Evolutionary conservation across 2,888 invertebrate species (phyloP), one percentile per base, ranked within the genome.

Genomic region (Myathropa florea): DNA sequence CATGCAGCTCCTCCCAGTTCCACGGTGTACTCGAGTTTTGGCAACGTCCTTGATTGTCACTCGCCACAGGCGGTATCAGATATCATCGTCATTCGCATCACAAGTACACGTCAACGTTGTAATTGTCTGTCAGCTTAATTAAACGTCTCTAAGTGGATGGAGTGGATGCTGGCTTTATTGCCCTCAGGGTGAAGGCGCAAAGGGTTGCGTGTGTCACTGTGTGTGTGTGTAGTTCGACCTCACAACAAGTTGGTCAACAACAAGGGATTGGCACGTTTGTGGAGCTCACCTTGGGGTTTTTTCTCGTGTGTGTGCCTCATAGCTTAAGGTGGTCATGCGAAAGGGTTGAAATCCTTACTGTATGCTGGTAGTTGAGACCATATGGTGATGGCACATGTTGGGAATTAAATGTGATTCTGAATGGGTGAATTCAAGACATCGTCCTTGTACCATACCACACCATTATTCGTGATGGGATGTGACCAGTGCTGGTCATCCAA

Each of bases 121-220:
- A 65, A 30, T 59, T 60, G 64, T 71, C 77, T 30, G 71, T 77
- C 60, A 77, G 61, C 46, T 80, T 80, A 80, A 80, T 81, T 75
- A 81, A 81, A 81, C 70, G 81, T 73, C 36, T 71, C 46, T 46
- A 46, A 46, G 46, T 46, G 46, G 18, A 18, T 46, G 46, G 46
- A 6, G 18, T 9, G 33, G 33, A 33, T 2, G 14, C 18, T n/a
- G 46, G 18, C 6, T 7, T 46, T 2, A 1, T 4, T 46, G 46
- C 6, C 46, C 46, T 18, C 18, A 1, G 46, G 46, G 7, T 7
- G 18, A 18, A 36, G 36, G 36, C 14, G 14, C 3, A 36, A n/a
- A 6, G 39, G 46, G 18, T 18, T 46, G 7, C 18, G 46, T 46
- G 46, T n/a, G n/a, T 46, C 4, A 1, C 0, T 46, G 46, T 46